phyloP scores from a whole-genome alignment of 2,797 vertebrate genomes.

The Acestrorhynchus altus region DNA sequence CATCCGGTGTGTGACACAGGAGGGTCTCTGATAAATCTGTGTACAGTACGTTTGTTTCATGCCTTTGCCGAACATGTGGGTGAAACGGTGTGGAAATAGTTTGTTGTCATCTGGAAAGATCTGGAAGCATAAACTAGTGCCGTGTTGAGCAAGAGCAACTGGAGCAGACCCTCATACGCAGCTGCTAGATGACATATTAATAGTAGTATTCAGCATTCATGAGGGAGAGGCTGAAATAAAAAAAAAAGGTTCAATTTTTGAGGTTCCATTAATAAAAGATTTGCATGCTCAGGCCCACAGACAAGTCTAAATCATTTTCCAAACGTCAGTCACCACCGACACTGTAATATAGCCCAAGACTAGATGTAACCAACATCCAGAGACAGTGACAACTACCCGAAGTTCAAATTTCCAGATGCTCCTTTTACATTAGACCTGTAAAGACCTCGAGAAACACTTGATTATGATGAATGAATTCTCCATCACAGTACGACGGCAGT shows the following conservation, averaged over 20 bases:
- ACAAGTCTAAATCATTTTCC: neutral
- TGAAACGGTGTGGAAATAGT: neutral
- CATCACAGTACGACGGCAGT: constrained; percentile 1
- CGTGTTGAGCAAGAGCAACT: neutral
- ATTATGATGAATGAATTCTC: neutral
- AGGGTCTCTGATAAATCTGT: constrained; percentile 9
- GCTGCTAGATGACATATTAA: neutral
- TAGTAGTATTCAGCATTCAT: neutral
- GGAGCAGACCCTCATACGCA: too few species aligned
- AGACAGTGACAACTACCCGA: too few species aligned
- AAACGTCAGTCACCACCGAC: too few species aligned
- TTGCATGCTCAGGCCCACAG: too few species aligned
- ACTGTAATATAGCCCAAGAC: too few species aligned
- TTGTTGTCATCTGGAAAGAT: neutral
- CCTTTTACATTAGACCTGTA: neutral
- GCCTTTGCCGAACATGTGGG: constrained; percentile 3
- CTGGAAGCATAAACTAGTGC: neutral
- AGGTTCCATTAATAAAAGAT: too few species aligned
- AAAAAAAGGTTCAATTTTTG: too few species aligned
- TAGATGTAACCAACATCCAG: too few species aligned
- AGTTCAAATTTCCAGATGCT: neutral
- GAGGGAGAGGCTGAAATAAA: too few species aligned
- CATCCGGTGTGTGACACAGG: neutral
- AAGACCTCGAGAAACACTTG: neutral
- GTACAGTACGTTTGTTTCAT: constrained; percentile 4